phyloP scores from a whole-genome alignment of 2,113 vertebrate species.

The Lipotes vexillifer region DNA sequence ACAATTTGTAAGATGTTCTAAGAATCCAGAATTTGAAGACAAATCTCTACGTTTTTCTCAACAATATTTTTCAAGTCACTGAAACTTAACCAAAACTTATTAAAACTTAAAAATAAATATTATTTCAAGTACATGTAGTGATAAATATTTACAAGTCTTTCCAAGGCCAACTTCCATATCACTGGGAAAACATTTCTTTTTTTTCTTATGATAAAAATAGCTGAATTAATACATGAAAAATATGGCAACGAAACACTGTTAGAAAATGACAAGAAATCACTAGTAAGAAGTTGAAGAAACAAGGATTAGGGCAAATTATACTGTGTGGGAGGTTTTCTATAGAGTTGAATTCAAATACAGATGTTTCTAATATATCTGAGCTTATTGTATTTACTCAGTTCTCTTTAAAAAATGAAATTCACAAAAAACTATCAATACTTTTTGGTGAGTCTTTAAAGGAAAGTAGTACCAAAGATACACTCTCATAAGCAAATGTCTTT shows the following conservation, averaged over 20 bases:
- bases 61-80: neutral
- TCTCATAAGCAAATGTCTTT: neutral
- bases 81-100: neutral
- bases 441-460: slow-evolving; percentile 26
- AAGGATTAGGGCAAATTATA: slow-evolving; percentile 16
- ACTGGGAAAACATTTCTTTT: neutral
- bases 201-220: slow-evolving; percentile 30
- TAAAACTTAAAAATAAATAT: neutral
- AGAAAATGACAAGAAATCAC: neutral
- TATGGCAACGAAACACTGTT: neutral
- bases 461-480: neutral
- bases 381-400: neutral
- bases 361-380: slow-evolving; percentile 11
- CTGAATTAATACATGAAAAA: neutral
- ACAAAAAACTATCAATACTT: neutral
- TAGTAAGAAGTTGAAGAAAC: neutral
- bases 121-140: neutral
- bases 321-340: neutral
- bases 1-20: neutral
- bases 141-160: slow-evolving; percentile 21
- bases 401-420: slow-evolving; percentile 34
- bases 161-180: neutral
- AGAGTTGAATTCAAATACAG: slow-evolving; percentile 9
- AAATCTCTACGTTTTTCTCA: neutral
- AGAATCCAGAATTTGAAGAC: neutral